A percentile compares a stretch with the other conserved stretches of the same genome.
Evolutionary conservation across 2,888 invertebrate genomes (phyloP).

Genomic region (Malthinus seriepunctatus): DNA sequence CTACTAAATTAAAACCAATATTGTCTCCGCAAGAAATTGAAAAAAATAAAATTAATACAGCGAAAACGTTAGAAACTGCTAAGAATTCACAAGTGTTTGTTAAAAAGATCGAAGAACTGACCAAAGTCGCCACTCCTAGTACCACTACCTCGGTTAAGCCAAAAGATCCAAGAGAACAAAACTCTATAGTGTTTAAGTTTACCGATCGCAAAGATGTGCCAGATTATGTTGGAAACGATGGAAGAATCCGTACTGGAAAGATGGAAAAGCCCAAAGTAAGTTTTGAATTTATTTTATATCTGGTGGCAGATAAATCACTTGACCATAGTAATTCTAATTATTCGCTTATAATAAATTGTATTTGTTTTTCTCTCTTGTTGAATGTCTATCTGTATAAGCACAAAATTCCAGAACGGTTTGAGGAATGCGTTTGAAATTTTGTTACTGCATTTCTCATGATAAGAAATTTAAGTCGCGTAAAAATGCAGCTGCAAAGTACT

Average conservation of each 20-base stretch:
- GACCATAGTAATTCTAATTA: too few relatives aligned
- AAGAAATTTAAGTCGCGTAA: too few relatives aligned
- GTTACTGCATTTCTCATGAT: too few relatives aligned
- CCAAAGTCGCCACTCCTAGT: constrained; percentile 31
- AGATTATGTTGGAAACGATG: constrained; percentile 91
- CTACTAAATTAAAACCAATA: constrained; percentile 25
- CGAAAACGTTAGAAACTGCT: constrained; percentile 62
- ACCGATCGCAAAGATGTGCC: constrained; percentile 83
- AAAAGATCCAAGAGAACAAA: constrained; percentile 49
- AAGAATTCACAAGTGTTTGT: constrained; percentile 52
- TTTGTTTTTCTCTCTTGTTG: too few relatives aligned
- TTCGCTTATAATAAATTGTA: too few relatives aligned
- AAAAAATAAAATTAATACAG: constrained; percentile 70
- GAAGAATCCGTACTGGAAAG: constrained; percentile 69
- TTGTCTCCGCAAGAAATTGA: constrained; percentile 68
- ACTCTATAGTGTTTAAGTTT: constrained; percentile 86
- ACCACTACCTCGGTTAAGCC: constrained; percentile 43
- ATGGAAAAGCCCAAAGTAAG: constrained; percentile 76
- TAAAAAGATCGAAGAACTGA: constrained; percentile 37
- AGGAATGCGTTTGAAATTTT: too few relatives aligned
- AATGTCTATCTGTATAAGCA: too few relatives aligned
- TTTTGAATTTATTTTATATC: constrained; percentile 3
- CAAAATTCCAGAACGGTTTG: too few relatives aligned
- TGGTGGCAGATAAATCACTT: too few relatives aligned
- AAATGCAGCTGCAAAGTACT: too few relatives aligned